phyloP scores from a whole-genome alignment of 1,140 invertebrate genomes.

The Meteorus sp. region DNA sequence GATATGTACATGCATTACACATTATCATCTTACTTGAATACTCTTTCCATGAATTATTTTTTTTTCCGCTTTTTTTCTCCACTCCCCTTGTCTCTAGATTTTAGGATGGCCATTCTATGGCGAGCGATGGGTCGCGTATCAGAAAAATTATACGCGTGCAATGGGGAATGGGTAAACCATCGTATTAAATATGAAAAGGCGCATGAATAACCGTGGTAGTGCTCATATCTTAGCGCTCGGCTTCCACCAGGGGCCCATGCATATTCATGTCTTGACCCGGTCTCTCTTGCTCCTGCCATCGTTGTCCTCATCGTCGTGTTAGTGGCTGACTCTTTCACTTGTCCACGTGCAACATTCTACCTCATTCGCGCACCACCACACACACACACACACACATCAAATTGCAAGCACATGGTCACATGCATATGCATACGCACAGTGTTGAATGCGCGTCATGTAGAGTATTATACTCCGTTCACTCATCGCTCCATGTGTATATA shows the following conservation, averaged over 20 bases:
- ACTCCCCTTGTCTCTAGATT: slow-evolving; percentile 25
- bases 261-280: slow-evolving; percentile 45
- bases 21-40: too few relatives aligned
- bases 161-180: slow-evolving; percentile 44
- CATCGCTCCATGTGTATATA: too few relatives aligned
- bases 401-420: background rate
- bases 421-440: background rate
- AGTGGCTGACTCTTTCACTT: background rate
- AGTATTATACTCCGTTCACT: too few relatives aligned
- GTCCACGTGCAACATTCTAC: background rate
- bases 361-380: background rate
- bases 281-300: slow-evolving; percentile 14
- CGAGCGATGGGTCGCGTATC: slow-evolving; percentile 26
- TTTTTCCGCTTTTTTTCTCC: too few relatives aligned
- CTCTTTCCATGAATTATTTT: slow-evolving; percentile 22
- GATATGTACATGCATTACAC: too few relatives aligned
- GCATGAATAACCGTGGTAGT: slow-evolving; percentile 53
- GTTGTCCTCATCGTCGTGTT: slow-evolving; percentile 6
- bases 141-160: slow-evolving; percentile 39
- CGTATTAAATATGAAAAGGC: slow-evolving; percentile 56
- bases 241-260: slow-evolving; percentile 38
- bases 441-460: too few relatives aligned
- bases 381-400: background rate
- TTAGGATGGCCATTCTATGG: slow-evolving; percentile 23
- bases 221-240: slow-evolving; percentile 40